Evolutionary conservation across 2,113 vertebrate genomes (phyloP).

Genomic region (Myotis lucifugus): DNA sequence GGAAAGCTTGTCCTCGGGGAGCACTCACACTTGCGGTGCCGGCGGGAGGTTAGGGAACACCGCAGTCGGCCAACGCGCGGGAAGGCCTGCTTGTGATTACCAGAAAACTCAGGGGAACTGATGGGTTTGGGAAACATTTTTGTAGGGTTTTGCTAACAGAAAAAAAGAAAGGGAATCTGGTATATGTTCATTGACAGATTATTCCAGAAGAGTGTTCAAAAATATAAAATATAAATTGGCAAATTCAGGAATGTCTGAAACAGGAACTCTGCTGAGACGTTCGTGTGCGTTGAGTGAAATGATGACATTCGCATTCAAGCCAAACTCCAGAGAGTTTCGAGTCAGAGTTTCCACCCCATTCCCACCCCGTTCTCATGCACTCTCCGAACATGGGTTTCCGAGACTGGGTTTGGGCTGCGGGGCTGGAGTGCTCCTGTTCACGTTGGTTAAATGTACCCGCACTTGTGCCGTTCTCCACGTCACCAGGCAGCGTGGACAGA

Average conservation of each 20-base stretch:
- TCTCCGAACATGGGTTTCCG: background rate
- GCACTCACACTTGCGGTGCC: background rate
- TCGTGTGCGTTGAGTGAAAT: background rate
- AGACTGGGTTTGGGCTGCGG: background rate
- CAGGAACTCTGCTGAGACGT: background rate
- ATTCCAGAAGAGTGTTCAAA: constrained; percentile 42
- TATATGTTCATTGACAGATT: constrained; percentile 57
- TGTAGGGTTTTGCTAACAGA: constrained; percentile 56
- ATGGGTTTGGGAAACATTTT: constrained; percentile 67
- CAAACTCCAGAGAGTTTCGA: background rate
- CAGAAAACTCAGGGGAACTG: background rate
- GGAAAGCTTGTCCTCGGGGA: background rate
- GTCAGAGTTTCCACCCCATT: background rate
- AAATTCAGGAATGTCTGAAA: constrained; percentile 36
- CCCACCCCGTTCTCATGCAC: background rate
- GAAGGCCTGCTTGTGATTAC: constrained; percentile 62
- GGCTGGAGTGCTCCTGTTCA: background rate
- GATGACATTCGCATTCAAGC: background rate
- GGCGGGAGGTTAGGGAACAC: background rate
- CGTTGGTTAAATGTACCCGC: background rate
- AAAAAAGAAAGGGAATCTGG: constrained; percentile 63
- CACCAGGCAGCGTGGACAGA: too few species aligned
- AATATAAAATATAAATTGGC: constrained; percentile 45
- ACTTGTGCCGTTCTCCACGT: background rate
- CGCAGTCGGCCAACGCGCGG: background rate